Base-by-base conservation (phyloP, 2,113 vertebrate species). In the Anarrhichthys ocellatus region DNA sequence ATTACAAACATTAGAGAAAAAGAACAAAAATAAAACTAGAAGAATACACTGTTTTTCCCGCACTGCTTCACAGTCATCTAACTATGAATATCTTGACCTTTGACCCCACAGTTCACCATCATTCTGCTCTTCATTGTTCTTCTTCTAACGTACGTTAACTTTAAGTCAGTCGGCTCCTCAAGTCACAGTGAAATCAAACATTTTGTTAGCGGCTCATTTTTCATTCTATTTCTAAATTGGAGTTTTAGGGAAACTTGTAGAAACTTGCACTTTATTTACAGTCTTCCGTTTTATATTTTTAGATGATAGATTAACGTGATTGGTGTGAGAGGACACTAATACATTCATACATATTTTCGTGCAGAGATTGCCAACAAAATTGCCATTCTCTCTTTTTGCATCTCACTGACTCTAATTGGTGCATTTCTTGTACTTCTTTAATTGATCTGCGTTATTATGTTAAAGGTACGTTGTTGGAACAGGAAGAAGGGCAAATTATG, bases 161-260 rank as follows among this genome's bases (percentile, higher is more conserved):
- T 65, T 50, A 65, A 56, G 20, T 76, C 68, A 62, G 52, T 63
- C 9, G 9, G 13, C 42, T 73, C 77, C 67, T 73, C 20, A 77
- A 68, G 56, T 81, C 66, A 73, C 73, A 74, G 8, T 78, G 52
- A 76, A 71, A 52, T 27, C 65, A 69, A 42, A 48, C 18, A 74
- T 59, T 59, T 54, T 10, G 3, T n/a, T 29, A 7, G 22, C 40
- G 9, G 2, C 40, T 2, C 0, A 42, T 42, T 42, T 11, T 24
- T 58, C 4, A 58, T 15, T 27, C 2, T n/a, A 52, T 52, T 52
- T 52, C 4, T 52, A 52, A 52, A 56, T 61, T 61, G 27, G 58
- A 61, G 27, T 15, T 27, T 29, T 14, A 9, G 44, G 44, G 46
- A 18, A 6, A 48, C 46, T 9, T 40, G 9, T 9, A 40, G 7